Base-by-base conservation (phyloP, 2,888 invertebrate species). In the Zygogramma bicolorata region DNA sequence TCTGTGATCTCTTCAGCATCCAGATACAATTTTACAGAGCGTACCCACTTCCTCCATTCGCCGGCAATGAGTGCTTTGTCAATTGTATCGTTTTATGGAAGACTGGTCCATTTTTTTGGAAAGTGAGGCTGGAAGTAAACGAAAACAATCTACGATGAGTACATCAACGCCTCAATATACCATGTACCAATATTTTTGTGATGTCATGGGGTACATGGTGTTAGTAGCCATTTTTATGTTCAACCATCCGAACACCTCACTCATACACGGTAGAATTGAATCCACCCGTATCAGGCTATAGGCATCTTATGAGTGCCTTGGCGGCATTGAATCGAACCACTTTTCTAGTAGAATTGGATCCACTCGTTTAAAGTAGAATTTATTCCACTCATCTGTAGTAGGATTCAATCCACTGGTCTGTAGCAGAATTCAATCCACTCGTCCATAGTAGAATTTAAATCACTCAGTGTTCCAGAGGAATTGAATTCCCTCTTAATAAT, bases 21-120 rank as follows among this genome's bases (percentile, higher is more conserved):
- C 29, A 81, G 61, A 61, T 81, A 82, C 40, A 82, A 66, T 71
- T 78, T 69, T 29, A 81, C 27, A n/a, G 77, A 75, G 13, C 79
- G 58, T 22, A 81, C 53, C 79, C 81, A 82, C 70, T 79, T 81
- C 58, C 75, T 71, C 78, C 78, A 81, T 62, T 80, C 75, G 5
- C 63, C 65, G 29, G 76, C 70, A 15, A 81, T 60, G 27, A 79
- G 15, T 40, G 77, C 72, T 63, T 77, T 79, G 34, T 82, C 79
- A 29, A 80, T 65, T 59, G 25, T 71, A 18, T 80, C 79, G 31
- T 49, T 65, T 65, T 15, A 65, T 65, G 58, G 13, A 34, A 34
- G 34, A 34, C 34, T 13, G 34, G 13, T 34, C 13, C 13, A 13
- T 13, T 13, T 13, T 10, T 10, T 34, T 34, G 0, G 1, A 34